A percentile compares a stretch with the other conserved stretches of the same genome.
These are phyloP conservation scores for Turdus rufiventris DNA, from an alignment of 2,113 vertebrate genomes.

Conservation along the genomic window DNA sequence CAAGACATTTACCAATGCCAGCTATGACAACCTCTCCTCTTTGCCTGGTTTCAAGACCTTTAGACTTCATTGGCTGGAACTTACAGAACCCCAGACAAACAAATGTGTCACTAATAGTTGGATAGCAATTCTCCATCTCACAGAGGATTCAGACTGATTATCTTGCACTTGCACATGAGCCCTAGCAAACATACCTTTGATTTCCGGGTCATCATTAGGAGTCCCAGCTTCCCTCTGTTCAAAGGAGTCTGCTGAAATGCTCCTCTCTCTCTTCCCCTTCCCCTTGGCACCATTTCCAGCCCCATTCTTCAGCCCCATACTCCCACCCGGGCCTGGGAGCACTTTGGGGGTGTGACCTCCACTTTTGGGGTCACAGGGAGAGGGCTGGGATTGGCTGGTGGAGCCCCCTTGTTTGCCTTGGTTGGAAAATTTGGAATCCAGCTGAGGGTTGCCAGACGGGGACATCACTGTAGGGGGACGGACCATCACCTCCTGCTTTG, in stretches of 20 bases:
- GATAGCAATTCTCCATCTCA: neutral
- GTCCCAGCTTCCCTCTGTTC: conserved; percentile 94
- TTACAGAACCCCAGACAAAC: neutral
- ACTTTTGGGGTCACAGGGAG: conserved; percentile 94
- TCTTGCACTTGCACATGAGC: neutral
- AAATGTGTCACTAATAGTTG: neutral
- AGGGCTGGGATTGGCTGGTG: conserved; percentile 94
- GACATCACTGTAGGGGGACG: conserved; percentile 98
- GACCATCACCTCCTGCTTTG: conserved; percentile 99
- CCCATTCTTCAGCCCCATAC: conserved; percentile 96
- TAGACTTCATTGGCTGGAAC: neutral
- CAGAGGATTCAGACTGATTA: neutral
- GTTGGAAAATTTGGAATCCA: conserved; percentile 99
- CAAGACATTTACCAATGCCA: neutral
- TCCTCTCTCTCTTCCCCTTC: conserved; percentile 96
- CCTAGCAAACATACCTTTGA: conserved; percentile 81
- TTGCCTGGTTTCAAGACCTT: neutral
- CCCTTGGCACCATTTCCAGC: conserved; percentile 93
- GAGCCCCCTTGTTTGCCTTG: conserved; percentile 96
- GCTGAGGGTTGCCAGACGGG: conserved; percentile 94
- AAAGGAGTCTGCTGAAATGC: conserved; percentile 95
- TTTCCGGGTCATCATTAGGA: conserved; percentile 86
- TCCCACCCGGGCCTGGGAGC: conserved; percentile 86
- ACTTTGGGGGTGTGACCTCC: conserved; percentile 85
- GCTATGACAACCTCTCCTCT: neutral